phyloP scores from a whole-genome alignment of 1,140 invertebrate genomes.

The Papilio glaucus region DNA sequence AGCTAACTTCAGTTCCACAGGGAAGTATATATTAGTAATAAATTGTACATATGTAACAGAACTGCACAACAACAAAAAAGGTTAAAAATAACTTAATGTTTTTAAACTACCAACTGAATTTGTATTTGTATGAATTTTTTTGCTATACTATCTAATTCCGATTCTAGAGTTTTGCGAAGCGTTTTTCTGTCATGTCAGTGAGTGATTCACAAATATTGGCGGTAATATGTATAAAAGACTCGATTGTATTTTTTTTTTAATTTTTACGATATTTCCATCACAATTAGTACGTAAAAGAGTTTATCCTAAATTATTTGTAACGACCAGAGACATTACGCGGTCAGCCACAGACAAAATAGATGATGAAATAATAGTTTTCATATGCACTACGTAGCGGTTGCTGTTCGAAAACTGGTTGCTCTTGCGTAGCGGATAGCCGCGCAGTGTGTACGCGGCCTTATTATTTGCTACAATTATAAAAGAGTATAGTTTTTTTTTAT shows the following conservation, averaged over 20 bases:
- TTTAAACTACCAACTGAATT: not conserved
- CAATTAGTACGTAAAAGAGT: not conserved
- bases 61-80: too few relatives aligned
- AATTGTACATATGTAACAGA: slow-evolving; percentile 7
- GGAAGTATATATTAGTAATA: not conserved
- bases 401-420: too few relatives aligned
- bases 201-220: not conserved
- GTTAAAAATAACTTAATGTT: not conserved
- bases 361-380: too few relatives aligned
- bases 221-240: not conserved
- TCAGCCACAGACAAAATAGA: too few relatives aligned
- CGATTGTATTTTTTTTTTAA: not conserved
- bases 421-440: too few relatives aligned
- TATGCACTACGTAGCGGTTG: too few relatives aligned
- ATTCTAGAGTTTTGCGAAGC: not conserved
- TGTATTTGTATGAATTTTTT: not conserved
- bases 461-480: too few relatives aligned
- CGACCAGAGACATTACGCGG: too few relatives aligned
- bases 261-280: not conserved
- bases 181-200: not conserved
- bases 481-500: too few relatives aligned
- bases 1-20: not conserved
- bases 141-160: too few relatives aligned
- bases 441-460: too few relatives aligned
- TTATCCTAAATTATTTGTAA: not conserved